Conservation (phyloP, 2,888 invertebrate species). For the Oligia latruncula region DNA sequence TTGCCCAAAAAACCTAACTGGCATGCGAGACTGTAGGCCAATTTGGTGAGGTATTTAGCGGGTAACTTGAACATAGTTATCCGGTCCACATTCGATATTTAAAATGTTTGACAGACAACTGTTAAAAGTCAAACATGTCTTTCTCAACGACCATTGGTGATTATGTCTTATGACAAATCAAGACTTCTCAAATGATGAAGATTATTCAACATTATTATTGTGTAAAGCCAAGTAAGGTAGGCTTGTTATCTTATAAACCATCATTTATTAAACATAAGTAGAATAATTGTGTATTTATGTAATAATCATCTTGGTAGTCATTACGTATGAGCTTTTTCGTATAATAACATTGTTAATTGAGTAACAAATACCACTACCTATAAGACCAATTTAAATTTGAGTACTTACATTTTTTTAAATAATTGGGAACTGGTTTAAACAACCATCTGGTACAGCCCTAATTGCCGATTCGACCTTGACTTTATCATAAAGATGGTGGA, state of each 20-base stretch:
- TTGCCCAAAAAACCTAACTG: not conserved
- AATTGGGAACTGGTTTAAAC: constrained; percentile 17
- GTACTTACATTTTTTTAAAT: not conserved
- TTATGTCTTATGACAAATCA: no score
- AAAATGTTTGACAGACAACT: not conserved
- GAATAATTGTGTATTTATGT: not conserved
- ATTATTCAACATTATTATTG: constrained; percentile 1
- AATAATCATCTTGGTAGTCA: not conserved
- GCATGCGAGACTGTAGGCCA: not conserved
- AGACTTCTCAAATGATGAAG: not conserved
- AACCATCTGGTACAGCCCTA: not conserved
- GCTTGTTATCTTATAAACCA: not conserved
- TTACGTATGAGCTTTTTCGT: not conserved
- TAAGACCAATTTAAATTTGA: not conserved
- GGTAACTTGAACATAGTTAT: not conserved
- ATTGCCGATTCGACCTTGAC: constrained; percentile 34
- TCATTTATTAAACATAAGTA: not conserved
- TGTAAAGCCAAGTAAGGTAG: not conserved
- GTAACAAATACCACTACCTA: not conserved
- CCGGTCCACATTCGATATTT: not conserved
- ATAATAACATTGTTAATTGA: not conserved
- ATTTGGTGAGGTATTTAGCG: no score
- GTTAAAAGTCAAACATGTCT: no score
- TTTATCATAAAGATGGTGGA: constrained; percentile 22
- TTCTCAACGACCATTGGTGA: not conserved